Percentiles rank a stretch among this genome's conserved stretches.
Conservation (phyloP, 2,113 vertebrate species). For the Sprattus sprattus region DNA sequence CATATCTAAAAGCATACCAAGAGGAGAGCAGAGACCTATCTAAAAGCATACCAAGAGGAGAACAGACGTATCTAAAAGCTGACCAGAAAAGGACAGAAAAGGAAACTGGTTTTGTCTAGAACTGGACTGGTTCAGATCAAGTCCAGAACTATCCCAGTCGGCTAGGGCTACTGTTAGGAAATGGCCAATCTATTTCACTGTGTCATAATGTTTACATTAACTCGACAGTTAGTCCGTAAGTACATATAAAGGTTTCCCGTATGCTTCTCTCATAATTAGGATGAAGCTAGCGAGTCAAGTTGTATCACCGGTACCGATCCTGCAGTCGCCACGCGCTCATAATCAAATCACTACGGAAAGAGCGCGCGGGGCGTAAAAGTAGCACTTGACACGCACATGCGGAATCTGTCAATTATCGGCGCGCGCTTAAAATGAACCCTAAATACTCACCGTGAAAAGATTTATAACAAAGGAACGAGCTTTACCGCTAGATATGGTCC, state of each 20-base stretch:
- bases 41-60: neutral
- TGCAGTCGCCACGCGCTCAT: neutral
- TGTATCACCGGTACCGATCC: too few relatives aligned
- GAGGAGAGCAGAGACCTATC: neutral
- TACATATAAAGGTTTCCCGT: too few relatives aligned
- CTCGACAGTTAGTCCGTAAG: too few relatives aligned
- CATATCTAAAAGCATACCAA: neutral
- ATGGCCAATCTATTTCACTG: too few relatives aligned
- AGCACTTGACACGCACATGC: slow-evolving; percentile 8
- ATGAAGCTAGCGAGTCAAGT: too few relatives aligned
- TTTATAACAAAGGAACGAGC: neutral
- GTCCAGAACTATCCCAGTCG: too few relatives aligned
- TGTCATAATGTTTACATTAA: too few relatives aligned
- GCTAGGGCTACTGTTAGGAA: too few relatives aligned
- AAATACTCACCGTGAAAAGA: neutral
- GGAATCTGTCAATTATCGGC: slow-evolving; percentile 30
- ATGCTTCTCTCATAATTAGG: too few relatives aligned
- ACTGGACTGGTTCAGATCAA: too few relatives aligned
- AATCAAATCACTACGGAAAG: neutral
- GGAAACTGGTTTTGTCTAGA: too few relatives aligned
- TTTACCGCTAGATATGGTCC: neutral
- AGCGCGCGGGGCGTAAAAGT: neutral
- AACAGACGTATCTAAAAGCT: neutral
- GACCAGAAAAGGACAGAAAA: neutral
- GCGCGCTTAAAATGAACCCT: neutral